These are phyloP conservation scores for Xenopus petersii DNA, from an alignment of 2,797 vertebrate genomes.

Conservation along the genomic window DNA sequence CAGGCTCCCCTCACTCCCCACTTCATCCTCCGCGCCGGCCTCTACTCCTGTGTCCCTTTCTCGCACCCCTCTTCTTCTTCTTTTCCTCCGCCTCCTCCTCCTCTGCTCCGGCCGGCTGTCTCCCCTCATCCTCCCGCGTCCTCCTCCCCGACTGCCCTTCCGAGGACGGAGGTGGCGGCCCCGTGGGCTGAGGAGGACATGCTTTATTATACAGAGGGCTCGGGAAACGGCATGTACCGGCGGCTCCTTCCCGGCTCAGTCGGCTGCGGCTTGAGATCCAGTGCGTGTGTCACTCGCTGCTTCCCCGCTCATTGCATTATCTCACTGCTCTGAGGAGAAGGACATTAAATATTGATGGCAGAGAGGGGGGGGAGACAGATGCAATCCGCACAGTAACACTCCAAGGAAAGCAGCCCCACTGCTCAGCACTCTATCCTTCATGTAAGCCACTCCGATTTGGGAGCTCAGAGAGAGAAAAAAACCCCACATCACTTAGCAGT, in stretches of 20 bases:
- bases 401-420: background rate
- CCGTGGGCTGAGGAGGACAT: slow-evolving; percentile 38
- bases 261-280: slow-evolving; percentile 58
- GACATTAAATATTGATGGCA: slow-evolving; percentile 74
- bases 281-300: slow-evolving; percentile 26
- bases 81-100: slow-evolving; percentile 85
- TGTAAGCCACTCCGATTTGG: slow-evolving; percentile 40
- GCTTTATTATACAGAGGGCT: slow-evolving; percentile 34
- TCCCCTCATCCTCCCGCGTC: slow-evolving; percentile 84
- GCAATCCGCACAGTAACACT: background rate
- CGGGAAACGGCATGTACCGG: slow-evolving; percentile 39
- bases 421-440: slow-evolving; percentile 17
- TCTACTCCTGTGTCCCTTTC: slow-evolving; percentile 78
- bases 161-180: slow-evolving; percentile 55
- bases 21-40: slow-evolving; percentile 91
- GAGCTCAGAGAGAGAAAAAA: slow-evolving; percentile 12
- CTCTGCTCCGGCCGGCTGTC: slow-evolving; percentile 73
- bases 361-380: slow-evolving; percentile 36
- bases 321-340: slow-evolving; percentile 55
- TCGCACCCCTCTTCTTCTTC: slow-evolving; percentile 70
- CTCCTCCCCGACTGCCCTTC: slow-evolving; percentile 71
- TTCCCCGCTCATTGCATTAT: slow-evolving; percentile 50
- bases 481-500: slow-evolving; percentile 41
- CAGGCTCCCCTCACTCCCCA: slow-evolving; percentile 93
- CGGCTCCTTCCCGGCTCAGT: slow-evolving; percentile 27